Base-by-base conservation (phyloP, 2,888 invertebrate genomes). In the Eumacrocentrus americanus region DNA sequence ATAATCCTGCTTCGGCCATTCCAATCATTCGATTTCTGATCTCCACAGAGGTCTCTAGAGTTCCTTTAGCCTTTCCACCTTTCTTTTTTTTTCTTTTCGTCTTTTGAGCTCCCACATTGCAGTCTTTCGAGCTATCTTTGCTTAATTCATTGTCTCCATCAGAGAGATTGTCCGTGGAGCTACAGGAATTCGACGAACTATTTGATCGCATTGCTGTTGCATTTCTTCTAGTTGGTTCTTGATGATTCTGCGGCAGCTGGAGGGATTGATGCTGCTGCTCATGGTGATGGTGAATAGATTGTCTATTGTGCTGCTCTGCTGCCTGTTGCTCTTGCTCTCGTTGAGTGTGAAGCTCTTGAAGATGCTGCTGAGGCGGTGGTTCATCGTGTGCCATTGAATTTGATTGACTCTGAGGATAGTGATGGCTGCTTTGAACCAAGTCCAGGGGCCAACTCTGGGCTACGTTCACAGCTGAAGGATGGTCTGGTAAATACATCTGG, bases 1-100 rank as follows among this genome's bases (percentile, higher is more conserved):
- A 80, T 37, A 81, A 61, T 54, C 80, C 80, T 2, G 80, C 80
- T 53, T 80, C 79, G 0, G 80, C 74, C 80, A 81, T 81, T 48
- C 80, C 80, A 23, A 81, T 80, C 80, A 81, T 81, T 16, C 80
- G 74, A 66, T 80, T 81, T 40, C 80, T 71, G 55, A 81, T 76
- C 63, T 81, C 80, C 12, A 81, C 76, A 29, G 80, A 80, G 0
- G 80, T 81, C 64, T 81, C 80, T 22, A 81, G 63, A 2, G 80
- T 81, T 47, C 80, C 80, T 58, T 80, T 80, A 0, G 76, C 73
- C 63, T 81, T 80, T 2, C 80, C 80, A n/a, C 80, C 80, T 56
- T 79, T 80, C 38, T 80, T 80, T 57, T 72, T 78, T 42, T 56
- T 71, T 34, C 62, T 44, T n/a, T 18, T 25, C 1, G 16, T 58